phyloP scores from a whole-genome alignment of 2,797 vertebrate genomes.

The Chrysocyon brachyurus region DNA sequence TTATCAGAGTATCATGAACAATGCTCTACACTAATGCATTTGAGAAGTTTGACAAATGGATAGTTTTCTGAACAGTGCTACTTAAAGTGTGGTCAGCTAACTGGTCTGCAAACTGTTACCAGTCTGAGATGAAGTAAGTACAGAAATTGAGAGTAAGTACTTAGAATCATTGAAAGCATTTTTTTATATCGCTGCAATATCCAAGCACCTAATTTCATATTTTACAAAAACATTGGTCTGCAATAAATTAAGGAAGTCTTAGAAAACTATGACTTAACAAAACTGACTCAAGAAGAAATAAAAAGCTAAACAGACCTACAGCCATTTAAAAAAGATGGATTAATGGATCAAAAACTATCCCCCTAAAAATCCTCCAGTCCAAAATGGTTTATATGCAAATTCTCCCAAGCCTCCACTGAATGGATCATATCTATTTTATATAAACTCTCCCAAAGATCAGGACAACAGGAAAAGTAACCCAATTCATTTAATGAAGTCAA shows the following conservation, averaged over 20 bases:
- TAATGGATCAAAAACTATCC: not conserved
- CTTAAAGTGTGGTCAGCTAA: not conserved
- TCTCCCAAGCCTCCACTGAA: not conserved
- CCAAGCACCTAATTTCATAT: not conserved
- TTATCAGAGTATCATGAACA: not conserved
- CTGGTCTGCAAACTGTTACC: not conserved
- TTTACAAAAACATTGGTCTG: not conserved
- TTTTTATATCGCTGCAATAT: not conserved
- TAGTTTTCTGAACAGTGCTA: not conserved
- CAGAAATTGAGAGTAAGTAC: not conserved
- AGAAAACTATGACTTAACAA: not conserved
- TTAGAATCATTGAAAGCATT: not conserved
- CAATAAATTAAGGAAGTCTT: not conserved
- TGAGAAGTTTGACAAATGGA: not conserved
- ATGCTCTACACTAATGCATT: not conserved
- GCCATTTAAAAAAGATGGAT: not conserved
- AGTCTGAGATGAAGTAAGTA: not conserved
- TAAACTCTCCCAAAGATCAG: not conserved
- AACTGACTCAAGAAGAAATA: constrained; percentile 13
- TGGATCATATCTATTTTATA: not conserved
- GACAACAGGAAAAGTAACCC: not conserved
- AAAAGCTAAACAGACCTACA: not conserved
- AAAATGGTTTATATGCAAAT: not conserved
- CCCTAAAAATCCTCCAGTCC: not conserved
- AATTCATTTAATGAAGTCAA: not conserved